A percentile compares a stretch with the other conserved stretches of the same genome.
Evolutionary conservation across 2,113 vertebrate species (phyloP).

Genomic region (Malurus elegans): DNA sequence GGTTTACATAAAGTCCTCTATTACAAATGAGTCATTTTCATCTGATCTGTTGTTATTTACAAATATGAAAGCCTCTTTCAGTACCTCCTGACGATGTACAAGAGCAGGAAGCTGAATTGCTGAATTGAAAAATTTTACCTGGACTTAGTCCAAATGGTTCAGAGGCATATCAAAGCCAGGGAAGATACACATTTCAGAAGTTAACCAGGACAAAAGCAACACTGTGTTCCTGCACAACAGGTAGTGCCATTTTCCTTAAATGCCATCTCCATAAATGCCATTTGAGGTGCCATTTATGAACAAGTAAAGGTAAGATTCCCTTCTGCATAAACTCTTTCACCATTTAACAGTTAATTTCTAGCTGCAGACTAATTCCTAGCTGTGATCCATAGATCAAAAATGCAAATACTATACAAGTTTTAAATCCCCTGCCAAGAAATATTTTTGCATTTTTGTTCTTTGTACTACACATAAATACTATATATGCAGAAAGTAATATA

Average conservation of each 20-base stretch:
- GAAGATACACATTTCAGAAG: constrained; percentile 30
- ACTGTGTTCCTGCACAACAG: neutral
- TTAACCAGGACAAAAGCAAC: constrained; percentile 3
- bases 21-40: neutral
- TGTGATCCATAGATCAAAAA: neutral
- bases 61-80: constrained; percentile 52
- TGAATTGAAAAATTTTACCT: constrained; percentile 65
- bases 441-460: neutral
- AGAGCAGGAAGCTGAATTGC: constrained; percentile 49
- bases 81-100: constrained; percentile 36
- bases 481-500: neutral
- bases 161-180: constrained; percentile 17
- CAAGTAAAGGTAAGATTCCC: neutral
- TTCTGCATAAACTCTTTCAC: neutral
- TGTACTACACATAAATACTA: neutral
- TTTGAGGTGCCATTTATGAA: neutral
- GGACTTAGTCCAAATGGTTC: constrained; percentile 52
- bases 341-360: neutral
- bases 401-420: neutral
- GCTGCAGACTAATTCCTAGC: neutral
- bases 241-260: neutral
- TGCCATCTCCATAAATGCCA: too few species aligned
- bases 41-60: constrained; percentile 12
- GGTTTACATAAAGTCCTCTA: neutral
- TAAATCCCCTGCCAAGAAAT: neutral